Percentiles rank a stretch among this genome's conserved stretches.
Conservation (phyloP, 2,888 invertebrate genomes). For the Epistrophella euchroma region DNA sequence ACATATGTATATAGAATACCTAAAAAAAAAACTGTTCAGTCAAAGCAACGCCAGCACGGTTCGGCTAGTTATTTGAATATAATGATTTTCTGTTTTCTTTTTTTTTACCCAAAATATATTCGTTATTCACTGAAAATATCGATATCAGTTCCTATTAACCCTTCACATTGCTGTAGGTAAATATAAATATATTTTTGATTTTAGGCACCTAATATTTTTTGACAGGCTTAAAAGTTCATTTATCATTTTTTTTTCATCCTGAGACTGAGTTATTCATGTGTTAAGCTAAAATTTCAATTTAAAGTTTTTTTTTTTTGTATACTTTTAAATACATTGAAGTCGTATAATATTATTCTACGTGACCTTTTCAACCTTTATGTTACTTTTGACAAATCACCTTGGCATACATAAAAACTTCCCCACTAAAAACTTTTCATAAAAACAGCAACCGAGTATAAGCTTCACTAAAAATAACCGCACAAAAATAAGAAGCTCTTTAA, state of each 20-base stretch:
- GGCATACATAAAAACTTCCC: background rate
- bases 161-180: no score
- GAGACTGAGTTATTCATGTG: background rate
- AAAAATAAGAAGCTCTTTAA: conserved; percentile 1
- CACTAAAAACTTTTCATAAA: no score
- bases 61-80: no score
- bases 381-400: conserved; percentile 24
- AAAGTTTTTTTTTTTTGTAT: conserved; percentile 1
- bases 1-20: no score
- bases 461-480: background rate
- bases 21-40: no score
- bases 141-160: no score
- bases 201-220: background rate
- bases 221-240: background rate
- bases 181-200: background rate
- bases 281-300: conserved; percentile 1
- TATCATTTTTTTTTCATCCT: background rate
- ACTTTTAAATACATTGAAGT: background rate
- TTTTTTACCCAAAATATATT: no score
- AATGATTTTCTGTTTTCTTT: no score
- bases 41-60: no score
- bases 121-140: no score
- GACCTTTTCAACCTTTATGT: conserved; percentile 29
- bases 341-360: conserved; percentile 4
- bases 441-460: no score